phyloP scores from a whole-genome alignment of 92 coral and sea anemone genomes.

The Metridium senile region DNA sequence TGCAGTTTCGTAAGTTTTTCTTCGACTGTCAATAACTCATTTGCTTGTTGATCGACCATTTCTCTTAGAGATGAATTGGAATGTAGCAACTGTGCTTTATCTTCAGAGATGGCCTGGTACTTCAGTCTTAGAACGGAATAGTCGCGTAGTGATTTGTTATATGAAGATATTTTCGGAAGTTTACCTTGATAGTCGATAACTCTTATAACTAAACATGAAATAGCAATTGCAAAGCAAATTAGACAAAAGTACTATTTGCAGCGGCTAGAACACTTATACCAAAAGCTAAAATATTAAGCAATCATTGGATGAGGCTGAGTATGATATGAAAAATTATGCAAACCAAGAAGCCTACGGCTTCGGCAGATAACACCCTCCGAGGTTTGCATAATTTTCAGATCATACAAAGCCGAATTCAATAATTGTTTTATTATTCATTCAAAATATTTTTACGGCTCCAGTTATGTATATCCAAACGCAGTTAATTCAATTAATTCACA shows the following conservation, averaged over 20 bases:
- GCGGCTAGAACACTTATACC: not conserved
- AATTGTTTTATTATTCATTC: no score
- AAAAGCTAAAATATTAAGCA: not conserved
- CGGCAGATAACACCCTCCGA: no score
- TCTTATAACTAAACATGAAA: constrained; percentile 6
- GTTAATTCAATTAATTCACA: no score
- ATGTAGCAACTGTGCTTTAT: constrained; percentile 7
- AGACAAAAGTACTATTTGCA: not conserved
- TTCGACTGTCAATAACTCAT: not conserved
- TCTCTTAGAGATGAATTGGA: constrained; percentile 4
- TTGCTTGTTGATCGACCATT: not conserved
- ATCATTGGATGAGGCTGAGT: no score
- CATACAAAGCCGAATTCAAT: not conserved
- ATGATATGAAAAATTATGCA: no score
- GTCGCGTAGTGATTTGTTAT: constrained; percentile 1
- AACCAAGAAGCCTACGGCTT: not conserved
- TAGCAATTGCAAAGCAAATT: not conserved
- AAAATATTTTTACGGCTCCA: no score
- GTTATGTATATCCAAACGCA: no score
- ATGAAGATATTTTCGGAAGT: not conserved
- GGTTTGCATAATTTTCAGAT: not conserved
- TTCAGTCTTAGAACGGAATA: constrained; percentile 16
- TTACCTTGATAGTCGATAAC: not conserved
- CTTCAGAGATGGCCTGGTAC: constrained; percentile 22
- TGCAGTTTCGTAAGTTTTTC: not conserved